Evolutionary conservation across 2,888 invertebrate species (phyloP).

Genomic region (Eurois occulta): DNA sequence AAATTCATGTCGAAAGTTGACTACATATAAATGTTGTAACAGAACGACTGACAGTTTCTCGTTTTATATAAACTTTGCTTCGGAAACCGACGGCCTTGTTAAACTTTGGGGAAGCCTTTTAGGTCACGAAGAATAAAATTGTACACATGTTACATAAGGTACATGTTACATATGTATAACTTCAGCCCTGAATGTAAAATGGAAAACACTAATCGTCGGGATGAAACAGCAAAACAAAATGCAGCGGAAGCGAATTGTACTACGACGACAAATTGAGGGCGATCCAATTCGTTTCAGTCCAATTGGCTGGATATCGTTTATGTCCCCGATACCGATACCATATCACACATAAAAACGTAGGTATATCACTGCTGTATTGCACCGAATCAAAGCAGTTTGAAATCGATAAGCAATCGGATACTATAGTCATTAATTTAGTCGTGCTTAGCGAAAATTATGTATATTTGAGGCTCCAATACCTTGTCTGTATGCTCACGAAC

Average conservation of each 20-base stretch:
- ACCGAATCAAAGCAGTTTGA: conserved; percentile 79
- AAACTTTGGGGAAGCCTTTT: conserved; percentile 80
- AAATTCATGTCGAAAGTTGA: conserved; percentile 80
- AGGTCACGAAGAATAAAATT: conserved; percentile 78
- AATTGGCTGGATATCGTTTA: conserved; percentile 89
- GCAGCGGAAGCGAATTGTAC: conserved; percentile 85
- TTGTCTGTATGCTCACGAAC: conserved; percentile 26
- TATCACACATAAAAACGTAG: conserved; percentile 75
- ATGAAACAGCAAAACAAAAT: conserved; percentile 83
- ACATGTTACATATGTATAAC: conserved; percentile 36
- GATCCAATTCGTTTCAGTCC: conserved; percentile 90
- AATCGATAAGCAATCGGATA: conserved; percentile 78
- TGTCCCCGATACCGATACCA: conserved; percentile 85
- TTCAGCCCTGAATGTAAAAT: conserved; percentile 66
- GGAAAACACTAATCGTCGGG: conserved; percentile 73
- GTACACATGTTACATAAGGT: conserved; percentile 57
- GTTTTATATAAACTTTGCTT: conserved; percentile 81
- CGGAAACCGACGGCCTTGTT: conserved; percentile 78
- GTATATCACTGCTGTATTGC: conserved; percentile 76
- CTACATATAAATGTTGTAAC: conserved; percentile 72
- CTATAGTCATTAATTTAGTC: conserved; percentile 57
- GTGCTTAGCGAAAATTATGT: conserved; percentile 34
- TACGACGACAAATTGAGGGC: conserved; percentile 87
- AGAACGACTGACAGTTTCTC: conserved; percentile 77
- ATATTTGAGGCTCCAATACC: conserved; percentile 30